Percentiles rank a stretch among this genome's conserved stretches.
These are phyloP conservation scores for Tringa solitaria DNA, from an alignment of 2,113 vertebrate species.

Conservation along the genomic window DNA sequence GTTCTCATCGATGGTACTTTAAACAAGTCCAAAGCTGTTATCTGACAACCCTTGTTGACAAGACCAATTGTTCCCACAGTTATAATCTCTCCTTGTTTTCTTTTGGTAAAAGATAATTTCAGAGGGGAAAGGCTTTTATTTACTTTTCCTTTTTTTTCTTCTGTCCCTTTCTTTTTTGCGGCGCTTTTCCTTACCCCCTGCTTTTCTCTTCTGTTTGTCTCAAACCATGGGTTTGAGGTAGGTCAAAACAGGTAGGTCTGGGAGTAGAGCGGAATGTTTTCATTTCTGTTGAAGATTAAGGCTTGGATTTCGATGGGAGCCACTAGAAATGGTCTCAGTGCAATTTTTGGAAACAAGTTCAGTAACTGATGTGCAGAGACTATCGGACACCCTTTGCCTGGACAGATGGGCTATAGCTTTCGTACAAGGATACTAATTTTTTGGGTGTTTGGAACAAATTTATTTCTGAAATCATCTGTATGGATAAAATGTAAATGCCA, in stretches of 20 bases:
- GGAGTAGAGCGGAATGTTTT: not conserved
- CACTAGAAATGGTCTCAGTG: not conserved
- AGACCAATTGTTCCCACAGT: slow-evolving; percentile 1
- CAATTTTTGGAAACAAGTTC: not conserved
- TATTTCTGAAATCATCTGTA: not conserved
- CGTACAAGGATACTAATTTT: not conserved
- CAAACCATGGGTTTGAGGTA: not conserved
- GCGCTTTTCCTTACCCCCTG: not conserved
- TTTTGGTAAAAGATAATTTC: not conserved
- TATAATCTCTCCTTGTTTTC: not conserved
- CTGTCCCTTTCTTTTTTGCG: not conserved
- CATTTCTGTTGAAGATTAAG: not conserved
- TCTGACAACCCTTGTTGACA: slow-evolving; percentile 4
- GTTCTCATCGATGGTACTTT: slow-evolving; percentile 12
- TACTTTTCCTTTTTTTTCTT: not conserved
- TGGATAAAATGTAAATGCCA: not conserved
- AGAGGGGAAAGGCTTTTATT: not conserved
- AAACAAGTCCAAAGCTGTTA: slow-evolving; percentile 37
- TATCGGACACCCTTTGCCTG: not conserved
- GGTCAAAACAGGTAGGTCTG: not conserved
- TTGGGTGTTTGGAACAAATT: not conserved
- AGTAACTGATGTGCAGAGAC: not conserved
- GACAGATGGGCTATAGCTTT: not conserved
- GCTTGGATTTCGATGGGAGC: not conserved
- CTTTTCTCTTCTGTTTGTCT: not conserved